Conservation (phyloP, 2,888 invertebrate genomes). For the Corythucha ciliata region DNA sequence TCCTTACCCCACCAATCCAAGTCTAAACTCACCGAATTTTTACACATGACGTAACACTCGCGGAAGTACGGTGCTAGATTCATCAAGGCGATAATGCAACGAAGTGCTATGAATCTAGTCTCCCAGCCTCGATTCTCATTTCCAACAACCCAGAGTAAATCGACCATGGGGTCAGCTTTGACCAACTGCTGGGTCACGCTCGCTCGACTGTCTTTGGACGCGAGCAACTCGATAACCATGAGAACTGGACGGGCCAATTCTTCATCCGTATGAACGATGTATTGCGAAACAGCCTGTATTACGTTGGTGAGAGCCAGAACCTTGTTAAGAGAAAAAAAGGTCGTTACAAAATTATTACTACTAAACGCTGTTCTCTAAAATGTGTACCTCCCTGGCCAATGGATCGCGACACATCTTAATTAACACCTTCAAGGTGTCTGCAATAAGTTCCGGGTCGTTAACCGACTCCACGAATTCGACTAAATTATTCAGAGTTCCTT, state of each 20-base stretch:
- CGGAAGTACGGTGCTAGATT: slow-evolving; percentile 17
- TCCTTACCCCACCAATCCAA: background rate
- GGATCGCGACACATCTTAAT: slow-evolving; percentile 21
- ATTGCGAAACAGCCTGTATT: slow-evolving; percentile 9
- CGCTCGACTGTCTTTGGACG: slow-evolving; percentile 12
- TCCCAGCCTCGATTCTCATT: slow-evolving; percentile 21
- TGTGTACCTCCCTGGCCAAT: slow-evolving; percentile 14
- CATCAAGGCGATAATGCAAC: slow-evolving; percentile 16
- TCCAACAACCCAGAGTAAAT: slow-evolving; percentile 19
- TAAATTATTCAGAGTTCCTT: slow-evolving; percentile 14
- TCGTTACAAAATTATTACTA: too few relatives aligned
- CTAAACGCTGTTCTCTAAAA: too few relatives aligned
- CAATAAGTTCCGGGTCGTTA: slow-evolving; percentile 19
- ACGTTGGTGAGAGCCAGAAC: slow-evolving; percentile 19
- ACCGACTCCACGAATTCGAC: slow-evolving; percentile 18
- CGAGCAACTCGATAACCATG: slow-evolving; percentile 17
- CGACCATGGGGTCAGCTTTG: slow-evolving; percentile 20
- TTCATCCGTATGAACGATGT: slow-evolving; percentile 16
- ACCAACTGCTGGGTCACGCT: slow-evolving; percentile 17
- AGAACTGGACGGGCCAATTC: slow-evolving; percentile 19
- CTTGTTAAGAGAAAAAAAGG: too few relatives aligned
- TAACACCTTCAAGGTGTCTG: slow-evolving; percentile 12
- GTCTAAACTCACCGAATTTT: slow-evolving; percentile 16
- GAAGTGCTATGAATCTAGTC: slow-evolving; percentile 17
- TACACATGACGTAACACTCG: slow-evolving; percentile 16